Conservation (phyloP, 2,797 vertebrate species). For the Falco peregrinus region DNA sequence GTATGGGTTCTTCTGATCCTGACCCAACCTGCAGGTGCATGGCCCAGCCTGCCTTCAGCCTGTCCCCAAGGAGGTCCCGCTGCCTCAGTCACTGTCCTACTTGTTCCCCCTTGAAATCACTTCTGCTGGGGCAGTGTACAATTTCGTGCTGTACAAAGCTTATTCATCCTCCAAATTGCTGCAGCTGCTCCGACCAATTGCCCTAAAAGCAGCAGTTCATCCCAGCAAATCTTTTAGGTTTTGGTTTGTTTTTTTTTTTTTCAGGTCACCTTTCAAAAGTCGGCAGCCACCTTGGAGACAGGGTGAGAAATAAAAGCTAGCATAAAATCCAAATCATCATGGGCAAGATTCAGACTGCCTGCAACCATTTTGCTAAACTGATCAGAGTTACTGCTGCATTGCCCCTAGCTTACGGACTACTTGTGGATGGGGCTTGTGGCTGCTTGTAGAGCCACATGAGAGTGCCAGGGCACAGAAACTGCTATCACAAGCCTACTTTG, state of each 20-base stretch:
- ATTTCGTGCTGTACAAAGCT: neutral
- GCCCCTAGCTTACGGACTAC: neutral
- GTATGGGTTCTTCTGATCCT: neutral
- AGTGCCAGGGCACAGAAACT: neutral
- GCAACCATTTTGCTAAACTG: neutral
- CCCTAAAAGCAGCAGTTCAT: neutral
- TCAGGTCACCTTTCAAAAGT: neutral
- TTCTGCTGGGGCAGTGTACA: neutral
- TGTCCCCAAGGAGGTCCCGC: neutral
- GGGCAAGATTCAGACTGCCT: neutral
- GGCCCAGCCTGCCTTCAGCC: neutral
- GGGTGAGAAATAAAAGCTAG: neutral
- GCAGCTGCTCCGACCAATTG: neutral
- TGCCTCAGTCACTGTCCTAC: neutral
- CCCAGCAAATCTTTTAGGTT: neutral
- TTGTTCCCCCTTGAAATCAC: neutral
- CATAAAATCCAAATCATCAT: neutral
- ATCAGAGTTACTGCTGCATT: neutral
- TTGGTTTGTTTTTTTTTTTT: neutral
- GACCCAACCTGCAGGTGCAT: rapidly evolving
- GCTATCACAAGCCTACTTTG: neutral
- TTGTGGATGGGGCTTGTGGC: rapidly evolving
- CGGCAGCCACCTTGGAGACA: neutral
- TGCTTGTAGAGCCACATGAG: rapidly evolving
- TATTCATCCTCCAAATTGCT: neutral